Conservation (phyloP, 2,113 vertebrate genomes). For the Corvus moneduloides region DNA sequence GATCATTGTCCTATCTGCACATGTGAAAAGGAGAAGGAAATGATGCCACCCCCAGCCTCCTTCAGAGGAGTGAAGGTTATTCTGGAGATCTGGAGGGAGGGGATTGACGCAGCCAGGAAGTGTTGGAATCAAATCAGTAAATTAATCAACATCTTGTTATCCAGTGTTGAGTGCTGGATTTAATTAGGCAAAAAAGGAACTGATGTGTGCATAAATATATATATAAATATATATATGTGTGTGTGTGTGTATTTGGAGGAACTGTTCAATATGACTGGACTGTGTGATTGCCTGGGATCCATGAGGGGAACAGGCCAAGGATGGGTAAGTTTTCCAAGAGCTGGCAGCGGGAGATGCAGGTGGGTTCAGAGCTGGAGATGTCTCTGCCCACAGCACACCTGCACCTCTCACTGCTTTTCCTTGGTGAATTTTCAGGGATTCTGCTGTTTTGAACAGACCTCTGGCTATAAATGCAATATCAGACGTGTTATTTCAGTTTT, state of each 20-base stretch:
- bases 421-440: rapidly evolving
- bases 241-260: not conserved
- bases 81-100: constrained; percentile 44
- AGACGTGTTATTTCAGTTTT: not conserved
- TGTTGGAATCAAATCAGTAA: constrained; percentile 29
- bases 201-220: not conserved
- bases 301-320: not conserved
- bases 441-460: not conserved
- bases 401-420: not conserved
- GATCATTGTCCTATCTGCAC: constrained; percentile 20
- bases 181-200: not conserved
- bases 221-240: not conserved
- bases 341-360: not conserved
- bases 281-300: not conserved
- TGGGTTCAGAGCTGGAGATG: not conserved
- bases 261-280: not conserved
- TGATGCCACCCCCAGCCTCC: not conserved
- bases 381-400: not conserved
- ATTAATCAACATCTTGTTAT: constrained; percentile 43
- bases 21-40: not conserved
- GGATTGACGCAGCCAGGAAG: not conserved
- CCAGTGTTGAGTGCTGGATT: not conserved
- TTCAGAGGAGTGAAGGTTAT: not conserved
- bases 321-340: not conserved
- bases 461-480: not conserved